A percentile compares a stretch with the other conserved stretches of the same genome.
Evolutionary conservation across 2,888 invertebrate genomes (phyloP).

Genomic region (Pyrocoelia pectoralis): DNA sequence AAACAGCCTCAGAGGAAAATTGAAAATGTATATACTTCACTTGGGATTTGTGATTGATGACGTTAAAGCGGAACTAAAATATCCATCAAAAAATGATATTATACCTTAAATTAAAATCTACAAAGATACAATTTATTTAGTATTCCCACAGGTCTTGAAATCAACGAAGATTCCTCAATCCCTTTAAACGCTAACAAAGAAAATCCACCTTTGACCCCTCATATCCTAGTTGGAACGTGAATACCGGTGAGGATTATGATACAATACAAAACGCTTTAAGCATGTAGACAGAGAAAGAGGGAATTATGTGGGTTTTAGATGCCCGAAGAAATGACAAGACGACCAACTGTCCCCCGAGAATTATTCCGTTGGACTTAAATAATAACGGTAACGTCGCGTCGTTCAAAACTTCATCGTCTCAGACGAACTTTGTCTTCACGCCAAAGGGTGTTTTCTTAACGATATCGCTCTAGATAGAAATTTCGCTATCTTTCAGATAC

Average conservation of each 20-base stretch:
- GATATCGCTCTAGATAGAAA: conserved; percentile 72
- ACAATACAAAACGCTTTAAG: conserved; percentile 75
- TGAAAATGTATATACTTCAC: conserved; percentile 73
- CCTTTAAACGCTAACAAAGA: conserved; percentile 55
- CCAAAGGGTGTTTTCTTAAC: conserved; percentile 66
- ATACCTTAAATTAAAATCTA: conserved; percentile 72
- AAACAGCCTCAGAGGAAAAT: not conserved
- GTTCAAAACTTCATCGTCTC: conserved; percentile 68
- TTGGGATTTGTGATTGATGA: conserved; percentile 65
- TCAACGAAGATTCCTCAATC: conserved; percentile 68
- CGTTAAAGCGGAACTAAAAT: conserved; percentile 65
- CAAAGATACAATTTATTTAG: conserved; percentile 69
- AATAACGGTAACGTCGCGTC: conserved; percentile 61
- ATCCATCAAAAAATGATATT: conserved; percentile 70
- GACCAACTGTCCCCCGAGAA: conserved; percentile 68
- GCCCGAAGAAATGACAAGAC: conserved; percentile 66
- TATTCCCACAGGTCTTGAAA: conserved; percentile 62
- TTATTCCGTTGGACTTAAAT: conserved; percentile 71
- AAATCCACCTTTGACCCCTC: conserved; percentile 46
- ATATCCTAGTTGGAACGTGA: conserved; percentile 73
- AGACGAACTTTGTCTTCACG: conserved; percentile 63
- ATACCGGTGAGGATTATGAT: conserved; percentile 66
- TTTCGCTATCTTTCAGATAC: conserved; percentile 73
- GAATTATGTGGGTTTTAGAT: conserved; percentile 72
- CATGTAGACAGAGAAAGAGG: conserved; percentile 73